These are phyloP conservation scores for Nilaparvata lugens DNA, from an alignment of 1,140 invertebrate genomes.

Conservation along the genomic window DNA sequence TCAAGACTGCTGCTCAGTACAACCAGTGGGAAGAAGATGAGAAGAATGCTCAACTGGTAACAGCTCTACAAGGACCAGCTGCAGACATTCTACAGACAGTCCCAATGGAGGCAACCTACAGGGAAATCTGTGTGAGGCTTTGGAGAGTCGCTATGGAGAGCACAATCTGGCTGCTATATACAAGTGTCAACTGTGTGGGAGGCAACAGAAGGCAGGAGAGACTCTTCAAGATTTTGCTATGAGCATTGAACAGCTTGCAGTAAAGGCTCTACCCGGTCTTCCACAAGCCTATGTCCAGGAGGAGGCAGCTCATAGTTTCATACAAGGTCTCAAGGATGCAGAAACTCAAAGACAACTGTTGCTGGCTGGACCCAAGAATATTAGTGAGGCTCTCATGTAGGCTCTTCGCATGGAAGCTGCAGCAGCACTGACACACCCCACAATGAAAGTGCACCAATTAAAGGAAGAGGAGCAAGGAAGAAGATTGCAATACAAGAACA, in stretches of 20 bases:
- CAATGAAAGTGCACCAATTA: not conserved
- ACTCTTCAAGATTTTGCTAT: not conserved
- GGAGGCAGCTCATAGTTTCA: not conserved
- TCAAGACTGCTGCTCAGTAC: not conserved
- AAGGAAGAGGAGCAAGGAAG: not conserved
- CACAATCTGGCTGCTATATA: not conserved
- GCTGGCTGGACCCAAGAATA: not conserved
- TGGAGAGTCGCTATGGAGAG: not conserved
- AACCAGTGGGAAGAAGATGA: not conserved
- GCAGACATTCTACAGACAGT: not conserved
- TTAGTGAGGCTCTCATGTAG: not conserved
- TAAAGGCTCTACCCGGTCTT: not conserved
- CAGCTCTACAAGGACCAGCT: not conserved
- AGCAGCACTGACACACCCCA: not conserved
- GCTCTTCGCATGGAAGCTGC: not conserved
- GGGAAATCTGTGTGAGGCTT: not conserved
- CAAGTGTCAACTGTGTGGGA: not conserved
- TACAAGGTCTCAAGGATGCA: not conserved
- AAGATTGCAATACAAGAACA: not conserved
- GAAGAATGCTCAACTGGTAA: not conserved
- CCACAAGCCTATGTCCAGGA: not conserved
- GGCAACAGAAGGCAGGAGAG: not conserved
- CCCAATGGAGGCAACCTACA: not conserved
- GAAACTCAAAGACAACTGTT: not conserved
- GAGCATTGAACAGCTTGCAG: not conserved